Conservation (phyloP, 2,797 vertebrate genomes). For the Loris lydekkerianus region DNA sequence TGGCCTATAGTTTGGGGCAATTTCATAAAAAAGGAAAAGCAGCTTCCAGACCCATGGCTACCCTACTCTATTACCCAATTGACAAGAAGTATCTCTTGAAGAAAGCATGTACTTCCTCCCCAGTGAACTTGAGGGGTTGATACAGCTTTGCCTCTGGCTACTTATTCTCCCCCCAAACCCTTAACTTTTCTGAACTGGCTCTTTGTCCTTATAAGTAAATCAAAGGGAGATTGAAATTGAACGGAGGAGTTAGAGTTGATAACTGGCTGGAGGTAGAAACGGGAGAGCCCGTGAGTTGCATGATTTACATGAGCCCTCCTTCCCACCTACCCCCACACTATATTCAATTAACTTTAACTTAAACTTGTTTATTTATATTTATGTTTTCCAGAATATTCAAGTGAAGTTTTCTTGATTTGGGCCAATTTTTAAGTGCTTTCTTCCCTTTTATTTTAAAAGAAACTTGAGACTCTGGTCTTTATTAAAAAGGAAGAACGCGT, state of each 20-base stretch:
- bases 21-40: neutral
- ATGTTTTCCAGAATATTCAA: slow-evolving; percentile 68
- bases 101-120: fast-evolving
- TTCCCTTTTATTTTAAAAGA: slow-evolving; percentile 74
- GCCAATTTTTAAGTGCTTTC: slow-evolving; percentile 71
- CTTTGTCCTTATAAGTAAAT: slow-evolving; percentile 18
- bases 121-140: neutral
- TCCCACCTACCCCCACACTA: neutral
- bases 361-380: slow-evolving; percentile 67
- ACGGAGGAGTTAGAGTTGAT: neutral
- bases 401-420: slow-evolving; percentile 64
- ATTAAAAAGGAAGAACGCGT: slow-evolving; percentile 69
- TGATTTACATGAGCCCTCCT: neutral
- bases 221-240: slow-evolving; percentile 4
- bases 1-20: neutral
- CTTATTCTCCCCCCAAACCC: neutral
- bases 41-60: neutral
- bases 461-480: slow-evolving; percentile 72
- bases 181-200: neutral
- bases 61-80: fast-evolving
- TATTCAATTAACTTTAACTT: slow-evolving; percentile 68
- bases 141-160: too few relatives aligned
- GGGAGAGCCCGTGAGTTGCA: neutral
- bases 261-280: neutral
- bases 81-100: neutral